These are phyloP conservation scores for Ispidina picta DNA, from an alignment of 2,797 vertebrate genomes.

Conservation along the genomic window DNA sequence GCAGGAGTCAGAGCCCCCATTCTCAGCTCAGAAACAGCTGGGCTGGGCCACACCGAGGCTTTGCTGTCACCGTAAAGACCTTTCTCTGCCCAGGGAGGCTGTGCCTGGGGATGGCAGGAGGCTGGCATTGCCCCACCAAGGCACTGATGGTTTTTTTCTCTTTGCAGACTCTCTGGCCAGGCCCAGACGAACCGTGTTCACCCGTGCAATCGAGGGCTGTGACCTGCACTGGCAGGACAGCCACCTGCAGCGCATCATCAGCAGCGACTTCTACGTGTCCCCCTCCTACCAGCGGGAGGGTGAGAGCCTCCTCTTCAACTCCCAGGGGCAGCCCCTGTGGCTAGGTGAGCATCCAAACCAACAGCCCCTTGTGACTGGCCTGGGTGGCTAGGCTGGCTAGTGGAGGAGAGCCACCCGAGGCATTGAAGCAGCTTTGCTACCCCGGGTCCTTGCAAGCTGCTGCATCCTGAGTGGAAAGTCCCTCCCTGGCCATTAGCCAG, in stretches of 20 bases:
- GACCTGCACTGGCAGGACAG: constrained; percentile 99
- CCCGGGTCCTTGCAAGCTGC: background rate
- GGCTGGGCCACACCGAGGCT: background rate
- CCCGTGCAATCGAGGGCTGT: constrained; percentile 92
- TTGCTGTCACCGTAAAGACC: background rate
- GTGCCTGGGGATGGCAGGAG: background rate
- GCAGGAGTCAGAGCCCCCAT: background rate
- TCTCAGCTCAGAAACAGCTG: accelerated
- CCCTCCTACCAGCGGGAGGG: constrained; percentile 93
- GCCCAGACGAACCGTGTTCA: constrained; percentile 94
- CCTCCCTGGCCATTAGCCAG: background rate
- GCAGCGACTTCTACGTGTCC: constrained; percentile 93
- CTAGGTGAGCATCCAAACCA: constrained; percentile 82
- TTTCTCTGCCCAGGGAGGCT: background rate
- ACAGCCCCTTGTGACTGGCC: background rate
- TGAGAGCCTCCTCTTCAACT: constrained; percentile 94
- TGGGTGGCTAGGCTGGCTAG: background rate
- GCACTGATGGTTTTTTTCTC: constrained; percentile 9
- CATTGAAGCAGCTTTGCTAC: background rate
- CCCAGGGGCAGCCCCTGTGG: constrained; percentile 95
- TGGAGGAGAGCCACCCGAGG: background rate
- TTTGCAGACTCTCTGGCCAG: constrained; percentile 89
- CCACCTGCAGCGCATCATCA: constrained; percentile 98
- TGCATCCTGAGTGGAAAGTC: background rate
- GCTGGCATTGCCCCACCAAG: background rate